Conservation (phyloP, 2,888 invertebrate genomes). For the Serrognathus titanus region DNA sequence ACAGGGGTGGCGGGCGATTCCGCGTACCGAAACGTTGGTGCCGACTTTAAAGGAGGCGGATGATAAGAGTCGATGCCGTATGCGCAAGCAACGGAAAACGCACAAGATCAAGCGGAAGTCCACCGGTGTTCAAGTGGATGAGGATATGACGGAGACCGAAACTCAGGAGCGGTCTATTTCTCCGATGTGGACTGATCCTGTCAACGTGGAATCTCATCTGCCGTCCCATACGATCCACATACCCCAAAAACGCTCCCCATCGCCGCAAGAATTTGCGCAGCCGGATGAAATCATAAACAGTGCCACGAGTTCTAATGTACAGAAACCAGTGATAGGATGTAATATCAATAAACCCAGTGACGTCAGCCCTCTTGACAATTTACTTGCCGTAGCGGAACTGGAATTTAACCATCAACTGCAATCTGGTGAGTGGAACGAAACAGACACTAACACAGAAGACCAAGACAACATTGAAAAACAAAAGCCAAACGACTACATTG, state of each 20-base stretch:
- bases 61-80: constrained; percentile 28
- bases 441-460: constrained; percentile 10
- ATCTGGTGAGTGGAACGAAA: constrained; percentile 41
- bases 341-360: constrained; percentile 45
- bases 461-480: constrained; percentile 23
- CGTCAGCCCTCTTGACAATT: constrained; percentile 57
- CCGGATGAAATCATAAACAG: constrained; percentile 40
- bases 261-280: constrained; percentile 32
- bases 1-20: constrained; percentile 79
- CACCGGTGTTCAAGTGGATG: constrained; percentile 44
- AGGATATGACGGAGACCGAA: constrained; percentile 28
- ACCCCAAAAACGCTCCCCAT: constrained; percentile 48
- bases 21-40: constrained; percentile 66
- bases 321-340: constrained; percentile 45
- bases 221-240: constrained; percentile 61
- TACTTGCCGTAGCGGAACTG: constrained; percentile 62
- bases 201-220: constrained; percentile 59
- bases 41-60: constrained; percentile 47
- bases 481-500: constrained; percentile 30
- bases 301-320: constrained; percentile 40
- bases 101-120: constrained; percentile 40
- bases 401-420: constrained; percentile 60
- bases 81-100: constrained; percentile 22
- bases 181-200: constrained; percentile 47
- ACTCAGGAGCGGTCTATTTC: constrained; percentile 23